Evolutionary conservation across 2,797 vertebrate genomes (phyloP).

Genomic region (Anisognathus igniventris): DNA sequence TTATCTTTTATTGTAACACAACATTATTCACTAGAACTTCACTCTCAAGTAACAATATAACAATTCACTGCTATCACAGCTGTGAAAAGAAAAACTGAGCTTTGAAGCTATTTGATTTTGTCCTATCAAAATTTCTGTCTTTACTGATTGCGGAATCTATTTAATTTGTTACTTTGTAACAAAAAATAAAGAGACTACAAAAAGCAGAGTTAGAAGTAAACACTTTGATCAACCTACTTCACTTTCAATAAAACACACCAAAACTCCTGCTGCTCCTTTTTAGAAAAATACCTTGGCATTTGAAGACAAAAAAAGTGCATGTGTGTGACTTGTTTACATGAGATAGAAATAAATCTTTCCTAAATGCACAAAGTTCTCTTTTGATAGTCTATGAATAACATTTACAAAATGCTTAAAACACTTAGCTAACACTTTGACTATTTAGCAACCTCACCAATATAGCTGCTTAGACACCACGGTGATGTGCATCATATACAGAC

Average conservation of each 20-base stretch:
- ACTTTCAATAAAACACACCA: neutral
- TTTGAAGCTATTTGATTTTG: neutral
- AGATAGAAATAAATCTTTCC: neutral
- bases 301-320: neutral
- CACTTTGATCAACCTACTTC: neutral
- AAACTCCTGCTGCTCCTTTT: neutral
- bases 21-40: neutral
- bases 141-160: neutral
- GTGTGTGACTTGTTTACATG: neutral
- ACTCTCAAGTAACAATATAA: neutral
- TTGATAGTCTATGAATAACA: neutral
- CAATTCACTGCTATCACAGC: neutral
- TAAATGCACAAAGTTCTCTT: neutral
- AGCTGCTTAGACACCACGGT: neutral
- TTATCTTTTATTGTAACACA: neutral
- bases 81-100: neutral
- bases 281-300: neutral
- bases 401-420: neutral
- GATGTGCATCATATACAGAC: neutral
- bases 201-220: neutral
- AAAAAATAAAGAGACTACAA: neutral
- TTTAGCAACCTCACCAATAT: neutral
- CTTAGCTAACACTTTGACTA: neutral
- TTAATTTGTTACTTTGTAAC: neutral
- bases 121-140: neutral